Base-by-base conservation (phyloP, 2,113 vertebrate species). In the Clarias magur region DNA sequence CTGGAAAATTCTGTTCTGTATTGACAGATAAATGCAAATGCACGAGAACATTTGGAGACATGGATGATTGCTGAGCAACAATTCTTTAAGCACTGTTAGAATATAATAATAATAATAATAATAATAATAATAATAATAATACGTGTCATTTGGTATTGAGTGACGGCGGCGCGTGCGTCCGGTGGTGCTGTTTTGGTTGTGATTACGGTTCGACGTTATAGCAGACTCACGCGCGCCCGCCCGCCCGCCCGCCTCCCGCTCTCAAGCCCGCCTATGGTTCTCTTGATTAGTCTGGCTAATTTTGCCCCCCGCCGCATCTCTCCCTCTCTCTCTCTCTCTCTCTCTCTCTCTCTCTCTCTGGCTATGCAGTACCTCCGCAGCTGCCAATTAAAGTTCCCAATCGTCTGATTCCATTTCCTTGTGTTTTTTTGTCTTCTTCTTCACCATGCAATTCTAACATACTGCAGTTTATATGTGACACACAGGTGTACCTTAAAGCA, bases 211-310 rank as follows among this genome's bases (percentile, higher is more conserved):
- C 73, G 90, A 84, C 72, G 73, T 72, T 38, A 62, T 48, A 88
- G 59, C 80, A 87, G 89, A 65, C 86, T 63, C 59, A n/a, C 84
- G 73, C 87, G 21, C 79, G 17, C 57, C 3, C 57, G 17, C 57
- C 13, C 57, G 17, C 57, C 4, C 57, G 57, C 57, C 57, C 57
- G 57, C 82, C 59, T 63, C 87, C 70, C 60, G 85, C 76, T 83
- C 76, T 73, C 30, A 80, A 88, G 84, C 86, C 82, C 84, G 88
- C 88, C 84, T 89, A 83, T 88, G 84, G 88, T 86, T 86, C 89
- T 76, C 85, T 85, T 90, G 72, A 88, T 88, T 88, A 90, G 84
- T 84, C 87, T 81, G 72, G 84, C 87, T 90, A 86, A 90, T 88
- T 90, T 88, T 68, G 68, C 73, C 63, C 88, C 92, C 88, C 89